These are phyloP conservation scores for Notodonta dromedarius DNA, from an alignment of 2,888 invertebrate species.

Conservation along the genomic window DNA sequence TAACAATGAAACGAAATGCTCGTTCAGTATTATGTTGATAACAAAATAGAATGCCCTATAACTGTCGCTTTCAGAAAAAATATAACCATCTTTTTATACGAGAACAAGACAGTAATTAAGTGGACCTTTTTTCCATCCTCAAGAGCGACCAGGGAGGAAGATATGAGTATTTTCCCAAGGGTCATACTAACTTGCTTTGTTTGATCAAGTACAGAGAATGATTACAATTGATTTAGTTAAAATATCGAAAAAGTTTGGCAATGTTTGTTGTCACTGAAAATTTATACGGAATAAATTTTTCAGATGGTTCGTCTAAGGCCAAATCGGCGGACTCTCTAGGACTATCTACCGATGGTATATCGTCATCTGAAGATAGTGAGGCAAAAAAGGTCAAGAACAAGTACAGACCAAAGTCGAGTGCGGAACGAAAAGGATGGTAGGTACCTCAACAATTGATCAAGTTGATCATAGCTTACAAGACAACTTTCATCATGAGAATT, in stretches of 20 bases:
- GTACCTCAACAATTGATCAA: neutral
- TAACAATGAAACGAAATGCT: neutral
- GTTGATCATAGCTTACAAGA: no score
- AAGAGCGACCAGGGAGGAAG: neutral
- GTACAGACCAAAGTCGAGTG: slow-evolving; percentile 43
- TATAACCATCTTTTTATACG: slow-evolving; percentile 10
- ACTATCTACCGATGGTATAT: slow-evolving; percentile 23
- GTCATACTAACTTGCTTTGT: slow-evolving; percentile 4
- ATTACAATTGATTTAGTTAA: neutral
- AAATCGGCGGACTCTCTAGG: neutral
- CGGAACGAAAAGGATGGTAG: slow-evolving; percentile 64
- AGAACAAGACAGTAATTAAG: slow-evolving; percentile 8
- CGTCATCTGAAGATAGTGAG: slow-evolving; percentile 17
- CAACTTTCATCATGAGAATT: no score
- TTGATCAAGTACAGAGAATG: neutral
- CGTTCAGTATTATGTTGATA: neutral
- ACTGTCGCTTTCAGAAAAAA: neutral
- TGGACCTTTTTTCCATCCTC: neutral
- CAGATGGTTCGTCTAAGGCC: neutral
- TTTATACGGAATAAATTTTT: neutral
- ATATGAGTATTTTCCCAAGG: slow-evolving; percentile 2
- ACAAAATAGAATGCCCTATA: neutral
- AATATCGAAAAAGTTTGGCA: neutral
- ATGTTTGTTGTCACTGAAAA: neutral
- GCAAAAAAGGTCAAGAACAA: slow-evolving; percentile 9